These are phyloP conservation scores for Platycheirus rosarum DNA, from an alignment of 2,888 invertebrate species.

Conservation along the genomic window DNA sequence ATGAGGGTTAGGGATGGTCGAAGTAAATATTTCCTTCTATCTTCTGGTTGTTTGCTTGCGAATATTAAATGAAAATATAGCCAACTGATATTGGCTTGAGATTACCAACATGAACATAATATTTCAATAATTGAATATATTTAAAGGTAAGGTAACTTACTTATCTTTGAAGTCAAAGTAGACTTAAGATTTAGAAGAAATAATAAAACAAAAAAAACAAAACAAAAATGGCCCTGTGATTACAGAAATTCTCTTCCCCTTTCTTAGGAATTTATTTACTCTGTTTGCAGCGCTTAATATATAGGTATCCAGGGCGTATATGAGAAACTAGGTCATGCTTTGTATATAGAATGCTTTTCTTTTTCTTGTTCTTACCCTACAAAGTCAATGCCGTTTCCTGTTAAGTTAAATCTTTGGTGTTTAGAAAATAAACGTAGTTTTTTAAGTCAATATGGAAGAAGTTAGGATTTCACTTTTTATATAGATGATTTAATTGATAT, in stretches of 20 bases:
- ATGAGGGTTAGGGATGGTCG: neutral
- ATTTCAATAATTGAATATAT: too few relatives aligned
- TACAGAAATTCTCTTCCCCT: too few relatives aligned
- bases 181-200: too few relatives aligned
- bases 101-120: neutral
- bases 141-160: too few relatives aligned
- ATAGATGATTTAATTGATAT: too few relatives aligned
- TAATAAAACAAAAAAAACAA: too few relatives aligned
- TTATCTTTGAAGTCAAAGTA: too few relatives aligned
- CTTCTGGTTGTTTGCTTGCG: neutral
- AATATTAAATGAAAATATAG: neutral
- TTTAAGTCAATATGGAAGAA: too few relatives aligned
- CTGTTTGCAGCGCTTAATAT: neutral
- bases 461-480: too few relatives aligned
- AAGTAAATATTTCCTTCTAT: conserved; percentile 2
- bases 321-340: neutral
- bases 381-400: conserved; percentile 1
- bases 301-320: neutral
- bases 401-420: neutral
- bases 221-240: too few relatives aligned
- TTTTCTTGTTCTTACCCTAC: neutral
- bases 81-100: conserved; percentile 1
- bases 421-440: neutral
- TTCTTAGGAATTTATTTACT: neutral
- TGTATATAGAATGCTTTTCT: neutral